These are phyloP conservation scores for Linhomoeus sp. DNA, from an alignment of 2,888 invertebrate genomes.

Conservation along the genomic window DNA sequence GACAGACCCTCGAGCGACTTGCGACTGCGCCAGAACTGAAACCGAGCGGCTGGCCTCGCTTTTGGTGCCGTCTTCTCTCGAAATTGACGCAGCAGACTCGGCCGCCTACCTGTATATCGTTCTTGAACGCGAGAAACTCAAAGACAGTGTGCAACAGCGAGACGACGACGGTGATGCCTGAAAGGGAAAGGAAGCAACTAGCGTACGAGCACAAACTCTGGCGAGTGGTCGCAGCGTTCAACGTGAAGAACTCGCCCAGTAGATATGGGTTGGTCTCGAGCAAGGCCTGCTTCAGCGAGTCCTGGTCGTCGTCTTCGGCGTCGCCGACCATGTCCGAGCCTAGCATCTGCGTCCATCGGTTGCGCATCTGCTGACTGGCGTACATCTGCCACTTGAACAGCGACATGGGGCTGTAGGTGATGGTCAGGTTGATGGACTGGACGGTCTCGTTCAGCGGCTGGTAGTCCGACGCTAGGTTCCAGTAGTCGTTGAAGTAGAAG, in stretches of 20 bases:
- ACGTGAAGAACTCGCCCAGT: slow-evolving; percentile 36
- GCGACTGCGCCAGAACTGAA: slow-evolving; percentile 92
- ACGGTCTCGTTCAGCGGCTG: slow-evolving; percentile 68
- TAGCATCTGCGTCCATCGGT: slow-evolving; percentile 29
- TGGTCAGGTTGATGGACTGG: slow-evolving; percentile 25
- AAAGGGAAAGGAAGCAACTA: neutral
- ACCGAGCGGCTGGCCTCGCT: no score
- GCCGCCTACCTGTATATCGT: slow-evolving; percentile 59
- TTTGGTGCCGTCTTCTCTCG: no score
- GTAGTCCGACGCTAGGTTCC: slow-evolving; percentile 72
- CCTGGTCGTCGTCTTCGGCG: slow-evolving; percentile 41
- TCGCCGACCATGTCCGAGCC: slow-evolving; percentile 30
- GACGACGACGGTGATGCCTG: slow-evolving; percentile 58
- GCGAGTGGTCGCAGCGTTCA: no score
- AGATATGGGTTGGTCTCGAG: slow-evolving; percentile 91
- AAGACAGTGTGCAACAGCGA: slow-evolving; percentile 91
- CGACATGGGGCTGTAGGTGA: slow-evolving; percentile 52
- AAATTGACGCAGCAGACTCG: no score
- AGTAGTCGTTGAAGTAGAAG: slow-evolving; percentile 84
- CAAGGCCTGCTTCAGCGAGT: slow-evolving; percentile 56
- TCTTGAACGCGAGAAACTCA: slow-evolving; percentile 95
- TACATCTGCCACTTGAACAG: slow-evolving; percentile 97
- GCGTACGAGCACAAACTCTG: neutral
- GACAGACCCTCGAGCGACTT: slow-evolving; percentile 84
- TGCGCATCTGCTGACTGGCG: slow-evolving; percentile 79